Conservation (phyloP, 2,888 invertebrate genomes). For the Meganola albula region DNA sequence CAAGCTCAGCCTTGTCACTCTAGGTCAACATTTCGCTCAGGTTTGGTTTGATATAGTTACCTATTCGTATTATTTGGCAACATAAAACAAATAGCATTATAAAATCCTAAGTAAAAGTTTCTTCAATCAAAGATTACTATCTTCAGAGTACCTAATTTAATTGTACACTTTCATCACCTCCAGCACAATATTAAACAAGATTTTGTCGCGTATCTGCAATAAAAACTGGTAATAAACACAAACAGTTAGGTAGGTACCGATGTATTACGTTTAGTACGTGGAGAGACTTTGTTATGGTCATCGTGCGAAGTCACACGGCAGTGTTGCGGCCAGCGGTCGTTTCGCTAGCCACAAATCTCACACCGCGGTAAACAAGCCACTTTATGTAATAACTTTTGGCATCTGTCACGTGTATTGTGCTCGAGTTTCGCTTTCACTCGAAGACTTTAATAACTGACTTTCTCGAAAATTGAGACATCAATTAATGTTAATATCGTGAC, state of each 20-base stretch:
- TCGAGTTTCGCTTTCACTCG: slow-evolving; percentile 67
- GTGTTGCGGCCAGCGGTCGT: slow-evolving; percentile 22
- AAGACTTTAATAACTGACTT: slow-evolving; percentile 55
- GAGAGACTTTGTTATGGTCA: slow-evolving; percentile 5
- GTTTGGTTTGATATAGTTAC: too few relatives aligned
- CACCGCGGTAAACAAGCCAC: slow-evolving; percentile 55
- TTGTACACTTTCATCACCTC: too few relatives aligned
- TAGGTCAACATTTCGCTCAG: too few relatives aligned
- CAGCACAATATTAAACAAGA: too few relatives aligned
- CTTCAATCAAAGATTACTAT: too few relatives aligned
- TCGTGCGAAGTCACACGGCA: slow-evolving; percentile 11
- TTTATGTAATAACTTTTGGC: slow-evolving; percentile 61
- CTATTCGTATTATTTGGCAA: too few relatives aligned
- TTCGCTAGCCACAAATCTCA: slow-evolving; percentile 39
- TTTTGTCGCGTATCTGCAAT: too few relatives aligned
- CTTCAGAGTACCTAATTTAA: too few relatives aligned
- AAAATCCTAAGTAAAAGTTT: too few relatives aligned
- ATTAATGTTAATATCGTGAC: slow-evolving; percentile 24
- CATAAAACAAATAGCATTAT: too few relatives aligned
- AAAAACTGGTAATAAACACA: too few relatives aligned
- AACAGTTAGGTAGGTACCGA: background rate
- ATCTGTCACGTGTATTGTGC: slow-evolving; percentile 42
- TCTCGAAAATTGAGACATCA: slow-evolving; percentile 53
- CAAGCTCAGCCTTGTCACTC: too few relatives aligned
- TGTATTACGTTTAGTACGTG: slow-evolving; percentile 1